Percentiles rank a stretch among this genome's conserved stretches.
phyloP scores from a whole-genome alignment of 2,888 invertebrate species.

The Agonum fuliginosum region DNA sequence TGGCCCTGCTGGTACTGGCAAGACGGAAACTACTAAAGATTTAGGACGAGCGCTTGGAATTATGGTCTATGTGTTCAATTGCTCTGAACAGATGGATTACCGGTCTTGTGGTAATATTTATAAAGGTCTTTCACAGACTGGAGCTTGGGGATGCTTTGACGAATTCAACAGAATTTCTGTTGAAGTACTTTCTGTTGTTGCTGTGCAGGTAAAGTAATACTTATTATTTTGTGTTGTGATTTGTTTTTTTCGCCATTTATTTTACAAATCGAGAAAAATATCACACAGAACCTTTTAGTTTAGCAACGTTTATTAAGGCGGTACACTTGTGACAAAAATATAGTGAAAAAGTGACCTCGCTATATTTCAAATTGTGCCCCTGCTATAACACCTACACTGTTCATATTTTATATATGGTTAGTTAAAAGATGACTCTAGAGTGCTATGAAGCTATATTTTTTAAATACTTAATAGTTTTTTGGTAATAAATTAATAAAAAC shows the following conservation, averaged over 20 bases:
- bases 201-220: conserved; percentile 86
- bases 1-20: conserved; percentile 96
- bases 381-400: too few species aligned
- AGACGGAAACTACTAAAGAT: conserved; percentile 98
- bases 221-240: background rate
- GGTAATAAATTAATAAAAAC: too few species aligned
- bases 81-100: conserved; percentile 98
- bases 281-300: too few species aligned
- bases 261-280: too few species aligned
- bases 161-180: conserved; percentile 97
- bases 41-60: conserved; percentile 94
- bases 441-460: too few species aligned
- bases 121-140: conserved; percentile 96
- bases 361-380: too few species aligned
- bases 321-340: too few species aligned
- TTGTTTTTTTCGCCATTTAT: background rate
- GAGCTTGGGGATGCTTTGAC: conserved; percentile 98
- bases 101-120: conserved; percentile 96
- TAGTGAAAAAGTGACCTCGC: too few species aligned
- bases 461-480: too few species aligned
- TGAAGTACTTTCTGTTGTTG: conserved; percentile 95
- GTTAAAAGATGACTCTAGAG: too few species aligned
- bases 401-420: too few species aligned
- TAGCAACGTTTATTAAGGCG: too few species aligned
- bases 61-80: conserved; percentile 98